Conservation (phyloP, 2,888 invertebrate genomes). For the Metacarcinus magister region DNA sequence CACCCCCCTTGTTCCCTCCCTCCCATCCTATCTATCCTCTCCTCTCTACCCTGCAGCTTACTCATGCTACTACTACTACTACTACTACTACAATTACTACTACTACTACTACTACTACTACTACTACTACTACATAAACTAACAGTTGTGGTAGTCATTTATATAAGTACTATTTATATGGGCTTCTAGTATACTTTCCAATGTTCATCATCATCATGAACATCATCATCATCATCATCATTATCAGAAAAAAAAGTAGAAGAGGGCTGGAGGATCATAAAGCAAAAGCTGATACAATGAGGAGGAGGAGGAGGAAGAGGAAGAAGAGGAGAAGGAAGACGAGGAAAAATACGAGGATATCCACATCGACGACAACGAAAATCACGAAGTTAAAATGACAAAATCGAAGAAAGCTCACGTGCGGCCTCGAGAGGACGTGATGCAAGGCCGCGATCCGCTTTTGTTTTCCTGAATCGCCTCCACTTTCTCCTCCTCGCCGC, state of each 20-base stretch:
- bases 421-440: constrained; percentile 12
- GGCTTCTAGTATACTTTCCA: not conserved
- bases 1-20: not conserved
- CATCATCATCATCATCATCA: not conserved
- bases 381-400: not conserved
- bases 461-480: not conserved
- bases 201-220: not conserved
- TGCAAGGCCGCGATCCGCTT: not conserved
- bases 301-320: not conserved
- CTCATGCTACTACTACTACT: not conserved
- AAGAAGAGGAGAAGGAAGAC: not conserved
- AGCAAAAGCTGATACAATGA: not conserved
- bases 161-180: not conserved
- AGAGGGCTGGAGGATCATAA: not conserved
- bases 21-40: not conserved
- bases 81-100: constrained; percentile 35
- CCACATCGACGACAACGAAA: not conserved
- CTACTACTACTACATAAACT: not conserved
- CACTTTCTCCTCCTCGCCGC: constrained; percentile 8
- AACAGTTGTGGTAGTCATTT: not conserved
- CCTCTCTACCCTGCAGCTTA: not conserved
- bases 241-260: not conserved
- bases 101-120: not conserved
- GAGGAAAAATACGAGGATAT: not conserved
- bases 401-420: not conserved